Percentiles rank a stretch among this genome's conserved stretches.
Evolutionary conservation across 2,113 vertebrate genomes (phyloP).

Genomic region (Gambusia affinis): DNA sequence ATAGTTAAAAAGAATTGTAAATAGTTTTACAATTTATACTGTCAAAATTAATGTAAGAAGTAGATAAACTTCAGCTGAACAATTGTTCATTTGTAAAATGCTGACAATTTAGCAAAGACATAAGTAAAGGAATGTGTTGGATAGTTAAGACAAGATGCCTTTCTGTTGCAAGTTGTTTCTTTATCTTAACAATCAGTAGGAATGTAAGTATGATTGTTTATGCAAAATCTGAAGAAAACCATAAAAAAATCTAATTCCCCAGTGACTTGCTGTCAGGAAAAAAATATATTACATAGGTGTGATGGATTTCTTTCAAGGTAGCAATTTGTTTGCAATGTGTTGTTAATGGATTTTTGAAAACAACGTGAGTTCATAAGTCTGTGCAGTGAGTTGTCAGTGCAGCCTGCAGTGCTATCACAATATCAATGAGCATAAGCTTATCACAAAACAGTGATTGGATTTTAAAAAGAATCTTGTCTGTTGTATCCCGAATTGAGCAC

Average conservation of each 20-base stretch:
- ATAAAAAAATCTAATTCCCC: background rate
- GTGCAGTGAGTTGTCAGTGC: constrained; percentile 20
- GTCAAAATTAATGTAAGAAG: background rate
- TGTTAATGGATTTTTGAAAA: constrained; percentile 59
- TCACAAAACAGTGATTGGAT: background rate
- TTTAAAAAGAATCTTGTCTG: background rate
- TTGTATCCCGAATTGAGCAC: background rate
- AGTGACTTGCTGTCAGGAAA: constrained; percentile 33
- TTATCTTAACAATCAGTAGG: constrained; percentile 32
- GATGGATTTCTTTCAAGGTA: constrained; percentile 56
- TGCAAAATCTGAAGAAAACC: constrained; percentile 4
- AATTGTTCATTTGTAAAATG: background rate
- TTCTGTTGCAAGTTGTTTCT: background rate
- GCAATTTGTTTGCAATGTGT: constrained; percentile 39
- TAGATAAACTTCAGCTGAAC: background rate
- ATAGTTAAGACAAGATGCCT: constrained; percentile 5
- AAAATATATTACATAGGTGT: constrained; percentile 16
- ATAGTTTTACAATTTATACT: background rate
- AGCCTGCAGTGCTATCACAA: constrained; percentile 1
- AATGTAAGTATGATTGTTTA: constrained; percentile 11
- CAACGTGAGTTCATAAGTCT: constrained; percentile 52
- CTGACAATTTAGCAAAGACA: background rate
- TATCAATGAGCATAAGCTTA: background rate
- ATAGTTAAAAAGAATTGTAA: background rate
- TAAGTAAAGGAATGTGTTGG: background rate